Evolutionary conservation across 2,113 vertebrate genomes (phyloP).

Genomic region (Marcusenius ussheri): DNA sequence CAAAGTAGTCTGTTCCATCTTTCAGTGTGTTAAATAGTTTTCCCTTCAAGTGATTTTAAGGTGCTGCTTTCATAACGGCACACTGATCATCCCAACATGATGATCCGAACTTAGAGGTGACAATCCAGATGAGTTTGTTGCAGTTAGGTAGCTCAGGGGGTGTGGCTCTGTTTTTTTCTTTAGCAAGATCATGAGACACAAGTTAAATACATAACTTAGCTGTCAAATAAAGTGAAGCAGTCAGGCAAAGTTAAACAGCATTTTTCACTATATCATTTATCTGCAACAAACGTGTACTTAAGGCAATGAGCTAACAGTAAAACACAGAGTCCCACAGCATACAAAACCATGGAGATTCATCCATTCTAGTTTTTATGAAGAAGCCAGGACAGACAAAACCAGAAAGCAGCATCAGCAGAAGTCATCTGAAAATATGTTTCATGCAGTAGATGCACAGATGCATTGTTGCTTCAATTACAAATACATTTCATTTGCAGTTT

Average conservation of each 20-base stretch:
- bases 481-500: neutral
- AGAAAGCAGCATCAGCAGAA: neutral
- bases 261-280: neutral
- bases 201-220: neutral
- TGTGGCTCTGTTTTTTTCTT: neutral
- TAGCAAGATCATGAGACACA: neutral
- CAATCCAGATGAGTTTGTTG: neutral
- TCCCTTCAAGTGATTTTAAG: neutral
- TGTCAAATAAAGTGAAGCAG: neutral
- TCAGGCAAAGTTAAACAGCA: neutral
- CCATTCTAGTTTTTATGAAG: neutral
- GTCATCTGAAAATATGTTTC: neutral
- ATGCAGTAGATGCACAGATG: neutral
- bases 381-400: neutral
- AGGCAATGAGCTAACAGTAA: neutral
- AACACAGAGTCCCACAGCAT: neutral
- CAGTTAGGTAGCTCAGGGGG: neutral
- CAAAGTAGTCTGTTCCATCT: neutral
- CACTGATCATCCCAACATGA: neutral
- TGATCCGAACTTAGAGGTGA: neutral
- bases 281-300: neutral
- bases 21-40: neutral
- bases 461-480: neutral
- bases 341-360: neutral
- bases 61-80: neutral